Evolutionary conservation across 2,888 invertebrate species (phyloP).

Genomic region (Xestia xanthographa): DNA sequence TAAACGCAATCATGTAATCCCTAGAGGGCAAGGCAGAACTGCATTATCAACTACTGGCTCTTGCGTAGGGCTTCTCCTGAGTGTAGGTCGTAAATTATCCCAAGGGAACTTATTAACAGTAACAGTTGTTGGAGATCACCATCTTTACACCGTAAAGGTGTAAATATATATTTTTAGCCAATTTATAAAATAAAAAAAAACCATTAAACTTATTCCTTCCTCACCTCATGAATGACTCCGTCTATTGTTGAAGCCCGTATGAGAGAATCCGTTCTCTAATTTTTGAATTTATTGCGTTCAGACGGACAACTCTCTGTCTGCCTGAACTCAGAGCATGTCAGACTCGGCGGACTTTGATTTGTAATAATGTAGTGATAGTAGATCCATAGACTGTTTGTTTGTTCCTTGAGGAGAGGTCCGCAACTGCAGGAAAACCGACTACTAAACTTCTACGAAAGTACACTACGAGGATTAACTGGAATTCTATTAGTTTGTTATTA

Average conservation of each 20-base stretch:
- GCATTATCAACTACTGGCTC: neutral
- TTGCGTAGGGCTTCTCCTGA: no score
- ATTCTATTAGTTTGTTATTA: neutral
- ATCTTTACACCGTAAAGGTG: no score
- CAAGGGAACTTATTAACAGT: no score
- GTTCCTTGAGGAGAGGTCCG: neutral
- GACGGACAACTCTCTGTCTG: neutral
- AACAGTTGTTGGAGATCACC: no score
- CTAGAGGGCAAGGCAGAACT: neutral
- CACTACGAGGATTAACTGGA: neutral
- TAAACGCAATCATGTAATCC: slow-evolving; percentile 21
- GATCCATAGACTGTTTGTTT: neutral
- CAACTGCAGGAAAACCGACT: neutral
- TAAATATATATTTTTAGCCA: no score
- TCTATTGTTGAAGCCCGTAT: neutral
- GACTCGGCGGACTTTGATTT: neutral
- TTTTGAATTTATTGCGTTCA: neutral
- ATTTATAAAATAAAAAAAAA: neutral
- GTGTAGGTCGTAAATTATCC: no score
- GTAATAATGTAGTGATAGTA: neutral
- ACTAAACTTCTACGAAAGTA: neutral
- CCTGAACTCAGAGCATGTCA: no score
- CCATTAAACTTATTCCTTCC: neutral
- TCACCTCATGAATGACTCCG: neutral
- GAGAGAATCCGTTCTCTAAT: neutral